A percentile compares a stretch with the other conserved stretches of the same genome.
These are phyloP conservation scores for Pheosia tremula DNA, from an alignment of 2,888 invertebrate genomes.

Conservation along the genomic window DNA sequence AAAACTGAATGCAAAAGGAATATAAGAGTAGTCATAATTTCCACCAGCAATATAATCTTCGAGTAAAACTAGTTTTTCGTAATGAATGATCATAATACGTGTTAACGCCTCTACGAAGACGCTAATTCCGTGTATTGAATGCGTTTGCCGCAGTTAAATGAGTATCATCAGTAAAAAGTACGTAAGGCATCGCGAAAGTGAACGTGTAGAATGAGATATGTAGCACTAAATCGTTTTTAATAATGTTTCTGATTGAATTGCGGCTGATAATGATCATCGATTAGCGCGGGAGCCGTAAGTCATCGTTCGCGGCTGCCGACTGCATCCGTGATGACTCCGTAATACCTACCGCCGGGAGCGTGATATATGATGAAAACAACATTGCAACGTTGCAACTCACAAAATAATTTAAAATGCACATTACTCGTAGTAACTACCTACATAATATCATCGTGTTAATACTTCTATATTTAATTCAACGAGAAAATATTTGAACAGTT, in stretches of 20 bases:
- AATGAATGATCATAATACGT: no score
- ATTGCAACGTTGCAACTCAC: background rate
- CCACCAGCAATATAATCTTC: no score
- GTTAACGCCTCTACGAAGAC: no score
- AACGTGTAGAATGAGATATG: conserved; percentile 47
- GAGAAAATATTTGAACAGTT: background rate
- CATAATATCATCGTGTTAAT: no score
- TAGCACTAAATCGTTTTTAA: conserved; percentile 68
- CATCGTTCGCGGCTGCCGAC: conserved; percentile 14
- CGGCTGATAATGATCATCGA: conserved; percentile 73
- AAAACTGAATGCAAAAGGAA: no score
- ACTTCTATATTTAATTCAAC: no score
- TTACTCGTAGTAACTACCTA: no score
- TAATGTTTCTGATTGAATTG: conserved; percentile 75
- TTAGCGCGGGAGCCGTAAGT: conserved; percentile 53
- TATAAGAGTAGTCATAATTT: no score
- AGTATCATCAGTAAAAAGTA: conserved; percentile 14
- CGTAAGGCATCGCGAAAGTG: conserved; percentile 31
- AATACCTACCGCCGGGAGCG: background rate
- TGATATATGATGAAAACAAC: background rate
- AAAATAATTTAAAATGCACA: background rate
- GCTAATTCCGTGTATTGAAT: no score
- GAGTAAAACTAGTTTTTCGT: no score
- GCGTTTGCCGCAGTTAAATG: background rate
- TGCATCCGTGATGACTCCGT: background rate